Evolutionary conservation across 2,113 vertebrate species (phyloP), one percentile per base, ranked within the genome.

Genomic region (Myanophis thanlyinensis): DNA sequence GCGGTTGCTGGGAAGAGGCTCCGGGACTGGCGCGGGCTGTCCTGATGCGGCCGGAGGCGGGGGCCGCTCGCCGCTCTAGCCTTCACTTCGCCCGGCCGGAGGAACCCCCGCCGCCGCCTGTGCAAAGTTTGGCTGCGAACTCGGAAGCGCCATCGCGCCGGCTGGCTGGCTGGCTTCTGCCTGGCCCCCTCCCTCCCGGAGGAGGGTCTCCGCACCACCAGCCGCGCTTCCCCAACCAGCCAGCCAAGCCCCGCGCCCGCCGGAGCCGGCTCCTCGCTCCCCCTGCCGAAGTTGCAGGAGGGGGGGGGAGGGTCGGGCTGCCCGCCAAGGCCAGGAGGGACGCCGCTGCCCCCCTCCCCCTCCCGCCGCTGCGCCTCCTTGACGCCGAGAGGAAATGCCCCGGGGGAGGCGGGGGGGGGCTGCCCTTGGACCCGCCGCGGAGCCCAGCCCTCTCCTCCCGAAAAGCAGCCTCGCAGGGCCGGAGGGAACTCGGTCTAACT

Each of bases 111-210:
- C 90, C 23, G 80, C 91, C 30, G 94, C 92, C 93, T 89, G 96
- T 94, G 96, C 97, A 97, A 98, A 98, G 96, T 97, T 98, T 98
- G 98, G 97, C 98, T 95, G 97, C 97, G 90, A 95, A 94, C 95
- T 97, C 96, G 92, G 96, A 97, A 97, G 98, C 97, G 97, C 97
- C 98, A 97, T 98, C 98, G 4, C 48, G 30, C 84, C 67, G 67
- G 67, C 67, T 40, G 67, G n/a, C 62, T 67, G 59, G 54, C 27
- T n/a, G 59, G 11, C 30, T n/a, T 30, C 59, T 67, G 59, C 15
- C 67, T 35, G 67, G n/a, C 67, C 97, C 97, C 59, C 62, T 47
- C 95, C 96, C 96, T 93, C 95, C 91, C 92, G 93, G 96, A 96
- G 96, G 96, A 96, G 91, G 95, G 94, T 92, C 93, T 59, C 86